Conservation (phyloP, 2,888 invertebrate species). For the Orchesellides sinensis region DNA sequence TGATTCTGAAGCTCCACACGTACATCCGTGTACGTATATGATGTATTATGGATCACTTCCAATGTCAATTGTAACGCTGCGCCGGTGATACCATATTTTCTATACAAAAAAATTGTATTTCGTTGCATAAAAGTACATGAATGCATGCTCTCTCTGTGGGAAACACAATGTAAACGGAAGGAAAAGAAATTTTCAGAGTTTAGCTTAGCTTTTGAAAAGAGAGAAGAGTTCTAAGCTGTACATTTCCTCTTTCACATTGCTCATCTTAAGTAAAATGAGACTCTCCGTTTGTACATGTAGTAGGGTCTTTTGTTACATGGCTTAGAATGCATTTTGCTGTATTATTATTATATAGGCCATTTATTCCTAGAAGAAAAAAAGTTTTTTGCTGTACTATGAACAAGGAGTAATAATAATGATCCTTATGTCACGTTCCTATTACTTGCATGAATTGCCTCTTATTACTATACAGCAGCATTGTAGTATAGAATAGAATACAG, state of each 20-base stretch:
- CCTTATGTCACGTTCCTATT: neutral
- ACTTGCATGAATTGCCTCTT: neutral
- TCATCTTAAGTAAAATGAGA: constrained; percentile 17
- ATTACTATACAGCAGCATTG: neutral
- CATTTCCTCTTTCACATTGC: constrained; percentile 18
- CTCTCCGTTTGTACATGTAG: neutral
- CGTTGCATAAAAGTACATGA: neutral
- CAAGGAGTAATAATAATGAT: neutral
- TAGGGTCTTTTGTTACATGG: neutral
- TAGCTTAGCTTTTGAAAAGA: neutral
- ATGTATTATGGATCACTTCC: neutral
- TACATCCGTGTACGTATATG: too few relatives aligned
- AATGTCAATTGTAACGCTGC: neutral
- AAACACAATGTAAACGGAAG: neutral
- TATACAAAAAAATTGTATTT: neutral
- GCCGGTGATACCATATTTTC: too few relatives aligned
- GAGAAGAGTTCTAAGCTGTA: too few relatives aligned
- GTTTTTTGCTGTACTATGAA: too few relatives aligned
- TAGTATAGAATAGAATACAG: too few relatives aligned
- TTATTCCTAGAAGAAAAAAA: neutral
- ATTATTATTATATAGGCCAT: neutral
- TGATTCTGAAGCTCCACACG: too few relatives aligned
- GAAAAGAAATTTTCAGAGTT: neutral
- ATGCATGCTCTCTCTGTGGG: neutral
- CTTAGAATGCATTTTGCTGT: neutral